Percentiles rank a stretch among this genome's conserved stretches.
Evolutionary conservation across 2,113 vertebrate genomes (phyloP).

Genomic region (Motacilla tschutschensis): DNA sequence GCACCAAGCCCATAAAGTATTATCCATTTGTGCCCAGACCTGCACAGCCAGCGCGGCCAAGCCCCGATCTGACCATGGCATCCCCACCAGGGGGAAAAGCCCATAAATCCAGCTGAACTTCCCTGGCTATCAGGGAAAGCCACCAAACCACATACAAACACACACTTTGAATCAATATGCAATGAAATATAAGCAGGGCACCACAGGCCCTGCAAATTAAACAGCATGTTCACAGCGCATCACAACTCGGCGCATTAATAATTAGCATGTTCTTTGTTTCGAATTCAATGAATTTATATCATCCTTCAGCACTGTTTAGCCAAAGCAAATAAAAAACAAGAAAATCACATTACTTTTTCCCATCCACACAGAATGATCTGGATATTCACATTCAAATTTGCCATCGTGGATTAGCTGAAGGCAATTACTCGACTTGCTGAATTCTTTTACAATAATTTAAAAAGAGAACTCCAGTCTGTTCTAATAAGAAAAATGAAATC

Average conservation of each 20-base stretch:
- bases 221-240: neutral
- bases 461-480: conserved; percentile 71
- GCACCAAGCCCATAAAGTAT: neutral
- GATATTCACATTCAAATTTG: conserved; percentile 74
- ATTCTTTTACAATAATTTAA: conserved; percentile 73
- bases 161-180: neutral
- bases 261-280: conserved; percentile 73
- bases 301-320: conserved; percentile 69
- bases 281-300: conserved; percentile 67
- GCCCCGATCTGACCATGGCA: rapidly evolving
- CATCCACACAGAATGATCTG: conserved; percentile 70
- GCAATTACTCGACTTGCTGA: conserved; percentile 77
- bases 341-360: conserved; percentile 70
- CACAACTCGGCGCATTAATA: conserved; percentile 51
- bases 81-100: neutral
- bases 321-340: conserved; percentile 76
- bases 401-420: conserved; percentile 79
- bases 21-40: neutral
- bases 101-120: neutral
- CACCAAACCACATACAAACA: neutral
- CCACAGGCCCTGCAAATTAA: conserved; percentile 54
- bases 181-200: conserved; percentile 22
- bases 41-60: rapidly evolving
- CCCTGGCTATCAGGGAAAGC: neutral
- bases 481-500: conserved; percentile 84